Base-by-base conservation (phyloP, 1,140 invertebrate species). In the Plutomurus gul region DNA sequence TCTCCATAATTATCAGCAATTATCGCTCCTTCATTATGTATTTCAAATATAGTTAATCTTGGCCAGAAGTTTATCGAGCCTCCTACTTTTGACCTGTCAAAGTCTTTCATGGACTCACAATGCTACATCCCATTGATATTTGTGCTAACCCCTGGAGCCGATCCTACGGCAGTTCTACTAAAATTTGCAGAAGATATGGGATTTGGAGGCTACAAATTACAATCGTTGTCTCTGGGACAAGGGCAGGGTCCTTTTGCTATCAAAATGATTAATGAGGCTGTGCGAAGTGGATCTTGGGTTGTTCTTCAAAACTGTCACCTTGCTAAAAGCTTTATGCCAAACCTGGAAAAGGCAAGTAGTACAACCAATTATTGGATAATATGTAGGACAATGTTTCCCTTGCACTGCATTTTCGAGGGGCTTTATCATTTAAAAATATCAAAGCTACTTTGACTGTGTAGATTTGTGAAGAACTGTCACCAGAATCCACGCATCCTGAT, bases 291-390 rank as follows among this genome's bases (percentile, higher is more conserved):
- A 27, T 91, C 92, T 72, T 99, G 96, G 97, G 93, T 98, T 0
- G 90, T 97, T 27, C 87, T 99, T 16, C 96, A 99, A 87, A 99
- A 99, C 87, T 98, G 96, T 86, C 96, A 98, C 86, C 87, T 99
- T 80, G 96, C 96, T 0, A 93, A 95, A 80, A 95, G 94, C 84
- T 98, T 95, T 91, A 97, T 98, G 96, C 91, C 92, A 0, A 91
- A 89, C 25, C 86, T 96, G 27, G 94, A 96, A 86, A 92, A 93
- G 84, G 87, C n/a, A n/a, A n/a, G n/a, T n/a, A n/a, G n/a, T n/a
- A n/a, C n/a, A n/a, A n/a, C n/a, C n/a, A n/a, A n/a, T n/a, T n/a
- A n/a, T 87, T n/a, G 1, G 10, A 5, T 30, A 25, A 16, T 60
- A 40, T 46, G n/a, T n/a, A n/a, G n/a, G n/a, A n/a, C n/a, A n/a